phyloP scores from a whole-genome alignment of 2,797 vertebrate species.

The Paedocypris micromegethes region DNA sequence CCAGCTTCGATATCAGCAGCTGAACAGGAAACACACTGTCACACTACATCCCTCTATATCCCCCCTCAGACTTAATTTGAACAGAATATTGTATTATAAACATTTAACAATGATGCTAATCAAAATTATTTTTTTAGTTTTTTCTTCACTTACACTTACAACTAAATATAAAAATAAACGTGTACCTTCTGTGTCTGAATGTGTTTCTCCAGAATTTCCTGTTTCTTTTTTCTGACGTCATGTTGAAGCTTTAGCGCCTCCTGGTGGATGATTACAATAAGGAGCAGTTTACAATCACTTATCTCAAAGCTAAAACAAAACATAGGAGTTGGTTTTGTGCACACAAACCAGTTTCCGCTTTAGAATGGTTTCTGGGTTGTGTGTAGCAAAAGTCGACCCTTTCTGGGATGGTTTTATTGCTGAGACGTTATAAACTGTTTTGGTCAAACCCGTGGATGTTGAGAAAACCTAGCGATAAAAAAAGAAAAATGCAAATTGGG shows the following conservation, averaged over 20 bases:
- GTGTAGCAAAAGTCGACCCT: slow-evolving; percentile 64
- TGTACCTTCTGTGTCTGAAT: slow-evolving; percentile 96
- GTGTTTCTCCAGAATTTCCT: slow-evolving; percentile 96
- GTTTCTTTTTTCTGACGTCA: slow-evolving; percentile 94
- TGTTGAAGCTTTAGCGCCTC: slow-evolving; percentile 91
- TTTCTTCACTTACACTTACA: not conserved
- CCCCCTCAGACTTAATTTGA: too few relatives aligned
- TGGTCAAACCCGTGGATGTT: slow-evolving; percentile 92
- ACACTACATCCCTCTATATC: too few relatives aligned
- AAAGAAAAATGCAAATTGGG: not conserved
- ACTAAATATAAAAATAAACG: not conserved
- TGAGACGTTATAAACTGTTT: slow-evolving; percentile 95
- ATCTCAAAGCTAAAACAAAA: not conserved
- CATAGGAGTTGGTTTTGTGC: not conserved
- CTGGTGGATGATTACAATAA: slow-evolving; percentile 56
- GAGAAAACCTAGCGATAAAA: slow-evolving; percentile 81
- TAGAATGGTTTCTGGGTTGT: slow-evolving; percentile 78
- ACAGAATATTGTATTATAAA: too few relatives aligned
- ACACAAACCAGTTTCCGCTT: slow-evolving; percentile 88
- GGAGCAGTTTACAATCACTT: not conserved
- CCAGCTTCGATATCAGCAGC: slow-evolving; percentile 94
- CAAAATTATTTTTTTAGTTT: too few relatives aligned
- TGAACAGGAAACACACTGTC: slow-evolving; percentile 45
- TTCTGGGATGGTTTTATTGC: slow-evolving; percentile 90
- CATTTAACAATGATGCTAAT: too few relatives aligned